phyloP scores from a whole-genome alignment of 2,113 vertebrate genomes.

The Phaethornis superciliosus region DNA sequence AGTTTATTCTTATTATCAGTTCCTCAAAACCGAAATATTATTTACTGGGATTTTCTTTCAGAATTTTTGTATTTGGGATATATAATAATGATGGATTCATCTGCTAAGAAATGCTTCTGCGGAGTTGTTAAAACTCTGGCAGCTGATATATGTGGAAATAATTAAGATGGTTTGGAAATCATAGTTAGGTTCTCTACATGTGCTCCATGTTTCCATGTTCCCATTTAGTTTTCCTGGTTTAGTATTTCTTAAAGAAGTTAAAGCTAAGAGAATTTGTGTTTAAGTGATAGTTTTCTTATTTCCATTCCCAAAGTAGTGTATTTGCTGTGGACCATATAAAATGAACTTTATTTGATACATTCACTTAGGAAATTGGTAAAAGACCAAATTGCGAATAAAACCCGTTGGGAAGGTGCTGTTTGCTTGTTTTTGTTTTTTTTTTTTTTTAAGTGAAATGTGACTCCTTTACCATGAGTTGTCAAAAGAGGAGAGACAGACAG shows the following conservation, averaged over 20 bases:
- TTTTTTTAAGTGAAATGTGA: background rate
- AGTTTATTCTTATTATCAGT: background rate
- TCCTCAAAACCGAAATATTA: background rate
- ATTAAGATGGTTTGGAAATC: background rate
- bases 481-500: background rate
- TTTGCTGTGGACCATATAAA: background rate
- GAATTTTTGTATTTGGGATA: background rate
- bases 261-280: background rate
- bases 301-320: background rate
- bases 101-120: background rate
- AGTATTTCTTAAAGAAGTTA: background rate
- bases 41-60: background rate
- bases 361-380: background rate
- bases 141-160: background rate
- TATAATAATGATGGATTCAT: background rate
- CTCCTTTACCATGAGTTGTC: background rate
- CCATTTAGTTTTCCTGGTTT: background rate
- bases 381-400: background rate
- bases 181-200: background rate
- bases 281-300: background rate
- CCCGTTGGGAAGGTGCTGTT: background rate
- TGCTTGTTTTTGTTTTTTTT: background rate
- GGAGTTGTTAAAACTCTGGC: conserved; percentile 6
- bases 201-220: rapidly evolving
- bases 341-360: background rate